Evolutionary conservation across 2,888 invertebrate genomes (phyloP), one percentile per base, ranked within the genome.

Genomic region (Lysandra bellargus): DNA sequence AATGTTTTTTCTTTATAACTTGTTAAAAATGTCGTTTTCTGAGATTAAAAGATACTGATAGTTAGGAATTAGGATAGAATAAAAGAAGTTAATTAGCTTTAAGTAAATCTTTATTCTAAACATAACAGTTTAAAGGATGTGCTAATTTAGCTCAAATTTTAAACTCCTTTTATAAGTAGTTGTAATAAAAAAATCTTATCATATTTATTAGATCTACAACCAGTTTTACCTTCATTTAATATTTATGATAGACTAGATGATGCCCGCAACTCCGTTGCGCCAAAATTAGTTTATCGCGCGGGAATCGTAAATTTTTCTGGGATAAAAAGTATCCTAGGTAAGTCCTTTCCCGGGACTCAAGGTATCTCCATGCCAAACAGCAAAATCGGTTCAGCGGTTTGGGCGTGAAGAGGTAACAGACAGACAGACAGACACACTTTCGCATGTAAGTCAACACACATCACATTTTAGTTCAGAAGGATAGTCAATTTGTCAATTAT

Each of bases 31-130:
- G 40, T 40, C 7, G 40, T 40, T 40, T 6, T 6, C 40, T 1
- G 40, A 40, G 40, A 40, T 40, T 40, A 6, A 40, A 40, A 49
- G 49, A 9, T 49, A 9, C 49, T 49, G 49, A 49, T 49, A 49
- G 49, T 49, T 49, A 49, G 9, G 7, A 49, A 49, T 49, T 49
- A 49, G 49, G 37, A 69, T 69, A 37, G 14, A 69, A 69, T 69
- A 33, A 69, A 69, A 69, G 12, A 69, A 37, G 12, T 12, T 14
- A 0, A 69, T 37, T 37, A 14, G 9, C 3, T 33, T 37, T 69
- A 33, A 69, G 33, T 69, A 33, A 69, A 17, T 69, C 69, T 69
- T 69, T 69, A 69, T 17, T 69, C 69, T 69, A 69, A 69, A 9
- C 5, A 33, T 69, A 33, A 69, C 37, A 69, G 69, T 69, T 69